Base-by-base conservation (phyloP, 2,888 invertebrate species). In the Synanthedon andrenaeformis region DNA sequence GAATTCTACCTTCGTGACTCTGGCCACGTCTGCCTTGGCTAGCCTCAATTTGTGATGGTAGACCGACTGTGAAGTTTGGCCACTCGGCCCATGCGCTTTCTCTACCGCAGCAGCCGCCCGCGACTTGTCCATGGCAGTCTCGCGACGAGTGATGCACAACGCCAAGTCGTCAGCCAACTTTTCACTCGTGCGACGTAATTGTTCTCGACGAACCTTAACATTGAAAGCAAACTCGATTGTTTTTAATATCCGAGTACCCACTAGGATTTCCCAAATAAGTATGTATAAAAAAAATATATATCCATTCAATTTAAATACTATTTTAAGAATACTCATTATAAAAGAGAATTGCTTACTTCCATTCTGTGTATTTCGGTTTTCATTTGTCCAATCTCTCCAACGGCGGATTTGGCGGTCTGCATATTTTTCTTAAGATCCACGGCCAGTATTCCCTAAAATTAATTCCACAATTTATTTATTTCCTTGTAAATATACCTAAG, bases 331-430 rank as follows among this genome's bases (percentile, higher is more conserved):
- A 23, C 23, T 23, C 23, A 23, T 35, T 35, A 10, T 35, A 10
- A 35, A 35, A 10, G 35, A 10, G 35, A 8, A 35, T 45, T 35
- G 28, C 57, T 81, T 72, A 94, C 93, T 78, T 93, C 91, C 95
- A 95, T 95, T 61, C 93, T 89, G 64, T 95, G 95, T 66, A 96
- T 95, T 85, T 96, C 95, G 45, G 86, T 89, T 69, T 90, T 92
- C 94, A 95, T 95, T 41, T 88, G 88, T 0, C 91, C 91, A 17
- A 94, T 89, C 72, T 95, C 95, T 2, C 95, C 93, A 4, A 88
- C 90, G 2, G 88, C 79, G 0, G 90, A 88, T 55, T 89, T 89
- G 54, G 94, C 93, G 42, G 90, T 88, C 53, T 90, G 90, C 52
- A 94, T 89, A 66, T 89, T 91, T 61, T 89, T 90, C 65, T 92